These are phyloP conservation scores for Calliphora vomitoria DNA, from an alignment of 2,888 invertebrate genomes.

Conservation along the genomic window DNA sequence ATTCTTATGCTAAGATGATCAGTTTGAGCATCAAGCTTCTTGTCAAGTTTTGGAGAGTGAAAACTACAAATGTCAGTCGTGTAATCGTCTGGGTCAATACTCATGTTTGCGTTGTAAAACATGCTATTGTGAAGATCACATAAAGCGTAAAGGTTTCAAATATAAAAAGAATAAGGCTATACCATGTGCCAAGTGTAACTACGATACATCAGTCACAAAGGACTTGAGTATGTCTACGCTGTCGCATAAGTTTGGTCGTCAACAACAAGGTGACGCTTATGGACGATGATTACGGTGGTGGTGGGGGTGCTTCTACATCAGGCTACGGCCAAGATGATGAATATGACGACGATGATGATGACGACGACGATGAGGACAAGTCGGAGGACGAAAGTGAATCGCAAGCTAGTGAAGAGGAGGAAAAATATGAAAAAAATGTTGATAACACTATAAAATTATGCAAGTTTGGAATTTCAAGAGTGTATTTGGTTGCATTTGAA, in stretches of 20 bases:
- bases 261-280: slow-evolving; percentile 87
- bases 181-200: slow-evolving; percentile 97
- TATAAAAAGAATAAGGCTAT: slow-evolving; percentile 92
- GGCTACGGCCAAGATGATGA: slow-evolving; percentile 67
- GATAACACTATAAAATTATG: not conserved
- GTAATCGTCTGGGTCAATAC: slow-evolving; percentile 97
- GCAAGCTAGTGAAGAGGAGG: slow-evolving; percentile 75
- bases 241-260: slow-evolving; percentile 95
- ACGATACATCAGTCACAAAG: slow-evolving; percentile 96
- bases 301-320: slow-evolving; percentile 67
- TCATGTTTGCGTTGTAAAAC: slow-evolving; percentile 98
- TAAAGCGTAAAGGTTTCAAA: slow-evolving; percentile 95
- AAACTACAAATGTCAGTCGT: slow-evolving; percentile 98
- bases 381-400: slow-evolving; percentile 78
- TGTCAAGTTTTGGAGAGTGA: slow-evolving; percentile 98
- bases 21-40: slow-evolving; percentile 95
- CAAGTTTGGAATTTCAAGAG: not conserved
- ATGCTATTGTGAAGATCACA: slow-evolving; percentile 98
- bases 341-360: slow-evolving; percentile 85
- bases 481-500: slow-evolving; percentile 4
- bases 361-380: slow-evolving; percentile 84
- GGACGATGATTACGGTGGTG: slow-evolving; percentile 87
- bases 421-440: slow-evolving; percentile 65
- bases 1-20: slow-evolving; percentile 89
- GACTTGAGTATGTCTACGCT: slow-evolving; percentile 98